Evolutionary conservation across 2,113 vertebrate genomes (phyloP), one percentile per base, ranked within the genome.

Genomic region (Chitala chitala): DNA sequence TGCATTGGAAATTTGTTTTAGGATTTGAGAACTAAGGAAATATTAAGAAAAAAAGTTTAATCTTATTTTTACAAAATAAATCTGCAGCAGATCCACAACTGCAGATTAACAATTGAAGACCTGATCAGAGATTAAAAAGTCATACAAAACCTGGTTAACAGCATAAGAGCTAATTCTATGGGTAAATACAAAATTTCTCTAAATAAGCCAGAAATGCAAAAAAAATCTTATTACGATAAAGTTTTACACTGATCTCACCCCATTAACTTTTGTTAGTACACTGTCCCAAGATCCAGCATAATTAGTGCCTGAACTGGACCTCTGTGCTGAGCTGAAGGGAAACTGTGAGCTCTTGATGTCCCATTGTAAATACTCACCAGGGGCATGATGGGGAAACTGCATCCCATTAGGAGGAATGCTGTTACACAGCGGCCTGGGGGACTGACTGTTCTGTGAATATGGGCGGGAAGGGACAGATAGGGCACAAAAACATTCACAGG

Each of bases 311-410:
- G 42, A 44, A 44, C 46, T 24, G 33, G n/a, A 63, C 38, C 59
- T 63, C 31, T 63, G 59, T 63, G 13, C 29, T 38, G 6, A 55
- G 20, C 64, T 22, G 5, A n/a, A 63, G 38, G 59, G 59, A 63
- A n/a, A n/a, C n/a, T 20, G 59, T 44, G 20, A 44, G 38, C 64
- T 36, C 61, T n/a, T n/a, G n/a, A 69, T 17, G 68, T 24, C 13
- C 17, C n/a, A 44, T 36, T 54, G 29, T 61, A 61, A 65, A n/a
- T 42, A 87, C 89, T 87, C 77, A 94, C 92, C 88, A 40, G 85
- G 82, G n/a, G 84, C 87, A 20, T 59, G 75, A 20, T 53, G 78
- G 2, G 82, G 76, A 77, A 87, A 86, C 3, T 70, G 80, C 46
- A 71, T 65, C 76, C 83, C 80, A 31, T 81, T 80, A 72, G 48